Evolutionary conservation across 2,113 vertebrate species (phyloP).

Genomic region (pig (Sus scrofa)): DNA sequence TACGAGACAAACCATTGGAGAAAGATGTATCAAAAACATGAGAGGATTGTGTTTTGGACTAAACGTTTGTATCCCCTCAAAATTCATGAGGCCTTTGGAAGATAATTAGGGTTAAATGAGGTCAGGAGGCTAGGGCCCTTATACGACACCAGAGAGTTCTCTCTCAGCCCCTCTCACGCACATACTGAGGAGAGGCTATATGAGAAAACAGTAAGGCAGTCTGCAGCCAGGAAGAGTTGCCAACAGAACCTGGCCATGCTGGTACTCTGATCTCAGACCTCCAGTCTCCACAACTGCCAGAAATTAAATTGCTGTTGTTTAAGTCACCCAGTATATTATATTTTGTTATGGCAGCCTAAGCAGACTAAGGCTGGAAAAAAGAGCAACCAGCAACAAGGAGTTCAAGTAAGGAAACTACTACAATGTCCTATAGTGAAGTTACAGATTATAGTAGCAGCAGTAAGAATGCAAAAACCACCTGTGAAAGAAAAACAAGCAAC

Average conservation of each 20-base stretch:
- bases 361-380: neutral
- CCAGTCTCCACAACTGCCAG: neutral
- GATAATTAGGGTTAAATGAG: neutral
- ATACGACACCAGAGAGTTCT: neutral
- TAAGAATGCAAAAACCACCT: conserved; percentile 10
- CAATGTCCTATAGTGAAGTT: neutral
- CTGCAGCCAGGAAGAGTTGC: neutral
- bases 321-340: neutral
- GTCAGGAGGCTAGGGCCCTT: neutral
- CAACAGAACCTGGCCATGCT: neutral
- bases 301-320: conserved; percentile 28
- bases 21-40: neutral
- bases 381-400: neutral
- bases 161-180: neutral
- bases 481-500: neutral
- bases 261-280: neutral
- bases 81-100: neutral
- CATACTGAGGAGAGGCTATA: neutral
- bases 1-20: neutral
- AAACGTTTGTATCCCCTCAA: neutral
- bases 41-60: neutral
- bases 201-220: neutral
- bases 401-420: neutral
- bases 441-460: neutral
- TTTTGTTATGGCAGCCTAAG: neutral